phyloP scores from a whole-genome alignment of 2,113 vertebrate species.

The Eulemur rufifrons region DNA sequence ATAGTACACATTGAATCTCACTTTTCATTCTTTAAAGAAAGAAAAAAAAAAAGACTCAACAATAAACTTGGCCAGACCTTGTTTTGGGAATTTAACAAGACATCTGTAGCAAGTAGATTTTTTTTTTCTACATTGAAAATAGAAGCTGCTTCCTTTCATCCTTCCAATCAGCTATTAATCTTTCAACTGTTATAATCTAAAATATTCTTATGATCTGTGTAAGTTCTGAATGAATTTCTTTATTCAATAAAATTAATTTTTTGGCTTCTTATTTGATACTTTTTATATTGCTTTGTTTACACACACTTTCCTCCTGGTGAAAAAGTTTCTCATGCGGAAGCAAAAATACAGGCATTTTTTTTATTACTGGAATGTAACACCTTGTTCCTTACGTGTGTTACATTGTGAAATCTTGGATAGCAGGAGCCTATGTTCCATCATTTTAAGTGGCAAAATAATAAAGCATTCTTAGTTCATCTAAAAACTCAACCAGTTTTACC shows the following conservation, averaged over 20 bases:
- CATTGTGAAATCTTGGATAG: not conserved
- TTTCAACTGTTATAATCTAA: slow-evolving; percentile 68
- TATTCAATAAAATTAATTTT: slow-evolving; percentile 72
- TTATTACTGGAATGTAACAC: not conserved
- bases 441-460: not conserved
- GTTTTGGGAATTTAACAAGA: slow-evolving; percentile 64
- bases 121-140: slow-evolving; percentile 71
- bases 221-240: slow-evolving; percentile 66
- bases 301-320: not conserved
- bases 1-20: not conserved
- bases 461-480: not conserved
- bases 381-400: not conserved
- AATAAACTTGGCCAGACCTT: slow-evolving; percentile 35
- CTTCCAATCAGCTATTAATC: slow-evolving; percentile 55
- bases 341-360: not conserved
- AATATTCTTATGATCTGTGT: slow-evolving; percentile 66
- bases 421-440: not conserved
- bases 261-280: slow-evolving; percentile 72
- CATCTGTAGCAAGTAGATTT: slow-evolving; percentile 55
- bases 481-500: not conserved
- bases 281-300: slow-evolving; percentile 31
- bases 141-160: slow-evolving; percentile 56
- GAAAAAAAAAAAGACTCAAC: not conserved
- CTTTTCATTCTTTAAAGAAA: slow-evolving; percentile 12
- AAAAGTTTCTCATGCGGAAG: not conserved